A percentile compares a stretch with the other conserved stretches of the same genome.
phyloP scores from a whole-genome alignment of 2,888 invertebrate genomes.

The Doris montereyensis region DNA sequence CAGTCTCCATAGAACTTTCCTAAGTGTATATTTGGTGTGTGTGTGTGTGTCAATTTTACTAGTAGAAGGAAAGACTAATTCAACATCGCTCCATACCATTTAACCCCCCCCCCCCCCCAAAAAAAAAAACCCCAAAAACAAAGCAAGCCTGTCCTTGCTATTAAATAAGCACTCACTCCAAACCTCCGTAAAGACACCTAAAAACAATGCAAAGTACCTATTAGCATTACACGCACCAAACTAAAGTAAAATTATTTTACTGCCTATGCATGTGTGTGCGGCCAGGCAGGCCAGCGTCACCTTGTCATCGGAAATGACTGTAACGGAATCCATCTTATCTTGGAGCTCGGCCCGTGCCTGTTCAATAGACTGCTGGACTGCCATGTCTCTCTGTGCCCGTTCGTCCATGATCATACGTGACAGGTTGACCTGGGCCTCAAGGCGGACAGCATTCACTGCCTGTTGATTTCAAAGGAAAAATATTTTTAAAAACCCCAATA shows the following conservation, averaged over 20 bases:
- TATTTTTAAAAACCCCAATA: too few relatives aligned
- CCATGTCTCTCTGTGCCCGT: conserved; percentile 69
- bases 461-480: conserved; percentile 50
- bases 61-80: too few relatives aligned
- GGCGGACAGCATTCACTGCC: conserved; percentile 67
- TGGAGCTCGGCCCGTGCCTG: conserved; percentile 65
- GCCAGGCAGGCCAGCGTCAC: conserved; percentile 28
- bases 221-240: too few relatives aligned
- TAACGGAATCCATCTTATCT: conserved; percentile 63
- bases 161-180: too few relatives aligned
- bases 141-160: too few relatives aligned
- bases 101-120: too few relatives aligned
- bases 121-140: too few relatives aligned
- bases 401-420: conserved; percentile 69
- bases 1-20: too few relatives aligned
- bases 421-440: conserved; percentile 69
- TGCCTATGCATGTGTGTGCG: neutral
- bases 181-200: neutral
- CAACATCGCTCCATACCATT: too few relatives aligned
- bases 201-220: neutral
- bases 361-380: conserved; percentile 68
- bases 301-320: conserved; percentile 63
- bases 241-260: neutral
- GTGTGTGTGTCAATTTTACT: too few relatives aligned
- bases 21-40: too few relatives aligned